phyloP scores from a whole-genome alignment of 2,113 vertebrate genomes.

The Uria lomvia region DNA sequence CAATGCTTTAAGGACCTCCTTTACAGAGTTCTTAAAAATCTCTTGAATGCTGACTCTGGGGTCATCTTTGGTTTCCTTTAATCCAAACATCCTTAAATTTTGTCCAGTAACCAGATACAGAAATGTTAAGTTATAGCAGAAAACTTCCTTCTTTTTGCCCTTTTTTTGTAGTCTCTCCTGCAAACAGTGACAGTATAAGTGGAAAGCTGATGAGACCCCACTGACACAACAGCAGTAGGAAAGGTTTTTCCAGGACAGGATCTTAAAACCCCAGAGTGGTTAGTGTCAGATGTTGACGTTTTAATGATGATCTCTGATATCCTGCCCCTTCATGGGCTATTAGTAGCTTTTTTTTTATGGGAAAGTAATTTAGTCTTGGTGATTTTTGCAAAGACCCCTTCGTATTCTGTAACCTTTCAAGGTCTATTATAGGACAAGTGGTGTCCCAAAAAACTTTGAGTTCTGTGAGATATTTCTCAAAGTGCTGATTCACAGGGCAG shows the following conservation, averaged over 20 bases:
- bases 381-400: background rate
- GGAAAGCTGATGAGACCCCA: background rate
- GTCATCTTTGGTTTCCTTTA: background rate
- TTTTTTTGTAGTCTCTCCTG: background rate
- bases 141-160: background rate
- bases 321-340: background rate
- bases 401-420: background rate
- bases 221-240: background rate
- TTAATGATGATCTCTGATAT: background rate
- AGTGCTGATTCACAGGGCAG: background rate
- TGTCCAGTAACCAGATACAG: background rate
- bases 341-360: background rate
- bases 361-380: background rate
- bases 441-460: background rate
- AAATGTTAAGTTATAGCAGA: background rate
- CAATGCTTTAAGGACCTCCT: background rate
- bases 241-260: background rate
- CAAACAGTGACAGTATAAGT: background rate
- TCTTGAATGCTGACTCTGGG: background rate
- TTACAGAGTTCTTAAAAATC: background rate
- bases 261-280: background rate
- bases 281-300: background rate
- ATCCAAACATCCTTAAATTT: background rate
- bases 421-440: background rate
- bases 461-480: background rate